A percentile compares a stretch with the other conserved stretches of the same genome.
phyloP scores from a whole-genome alignment of 2,797 vertebrate genomes.

The Lithobates sylvaticus region DNA sequence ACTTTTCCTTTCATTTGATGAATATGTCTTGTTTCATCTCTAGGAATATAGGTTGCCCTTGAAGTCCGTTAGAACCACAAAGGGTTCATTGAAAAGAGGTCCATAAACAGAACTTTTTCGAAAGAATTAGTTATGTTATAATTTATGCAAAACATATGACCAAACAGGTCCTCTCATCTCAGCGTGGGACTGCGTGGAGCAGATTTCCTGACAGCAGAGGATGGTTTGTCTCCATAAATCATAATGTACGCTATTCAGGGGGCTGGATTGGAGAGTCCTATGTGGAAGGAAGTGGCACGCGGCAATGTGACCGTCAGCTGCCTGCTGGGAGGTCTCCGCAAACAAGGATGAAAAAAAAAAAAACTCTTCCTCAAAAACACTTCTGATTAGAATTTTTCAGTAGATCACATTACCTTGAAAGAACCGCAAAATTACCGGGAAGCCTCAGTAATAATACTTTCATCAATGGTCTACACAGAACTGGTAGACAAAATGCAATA shows the following conservation, averaged over 20 bases:
- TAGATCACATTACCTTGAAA: slow-evolving; percentile 9
- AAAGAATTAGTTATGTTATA: slow-evolving; percentile 1
- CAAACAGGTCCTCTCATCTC: slow-evolving; percentile 15
- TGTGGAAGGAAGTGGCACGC: background rate
- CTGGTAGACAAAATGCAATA: background rate
- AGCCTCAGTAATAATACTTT: background rate
- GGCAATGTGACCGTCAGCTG: slow-evolving; percentile 34
- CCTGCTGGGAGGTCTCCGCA: slow-evolving; percentile 36
- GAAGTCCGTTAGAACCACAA: background rate
- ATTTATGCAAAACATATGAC: slow-evolving; percentile 4
- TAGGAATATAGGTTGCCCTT: background rate
- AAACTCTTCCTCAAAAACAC: background rate
- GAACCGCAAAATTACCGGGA: background rate
- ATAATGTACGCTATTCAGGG: slow-evolving; percentile 29
- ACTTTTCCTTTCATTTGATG: too few relatives aligned
- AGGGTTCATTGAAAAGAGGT: slow-evolving; percentile 4
- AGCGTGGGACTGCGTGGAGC: slow-evolving; percentile 3
- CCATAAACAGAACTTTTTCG: background rate
- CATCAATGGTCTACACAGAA: background rate
- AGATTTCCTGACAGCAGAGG: slow-evolving; percentile 31
- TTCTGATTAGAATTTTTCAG: slow-evolving; percentile 1
- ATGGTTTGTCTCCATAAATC: slow-evolving; percentile 35
- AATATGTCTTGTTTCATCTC: background rate
- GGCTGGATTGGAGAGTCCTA: background rate
- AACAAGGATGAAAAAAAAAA: slow-evolving; percentile 11